Conservation (phyloP, 2,888 invertebrate species). For the Ditula angustiorana region DNA sequence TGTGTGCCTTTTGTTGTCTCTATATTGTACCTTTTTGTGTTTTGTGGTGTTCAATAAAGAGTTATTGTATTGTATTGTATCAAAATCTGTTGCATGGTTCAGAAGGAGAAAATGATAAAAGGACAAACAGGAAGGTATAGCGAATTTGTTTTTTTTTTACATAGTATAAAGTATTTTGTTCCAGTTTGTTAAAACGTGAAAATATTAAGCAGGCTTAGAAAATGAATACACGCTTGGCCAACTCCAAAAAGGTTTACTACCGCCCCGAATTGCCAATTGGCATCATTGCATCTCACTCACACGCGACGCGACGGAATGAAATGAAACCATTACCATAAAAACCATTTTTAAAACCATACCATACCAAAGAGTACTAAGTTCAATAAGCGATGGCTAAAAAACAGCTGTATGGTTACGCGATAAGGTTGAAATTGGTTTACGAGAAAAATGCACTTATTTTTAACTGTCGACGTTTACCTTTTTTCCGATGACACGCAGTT, state of each 20-base stretch:
- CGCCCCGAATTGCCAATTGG: not conserved
- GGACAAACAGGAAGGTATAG: too few relatives aligned
- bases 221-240: conserved; percentile 1
- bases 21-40: too few relatives aligned
- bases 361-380: not conserved
- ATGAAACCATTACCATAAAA: not conserved
- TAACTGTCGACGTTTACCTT: conserved; percentile 7
- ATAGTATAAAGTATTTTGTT: too few relatives aligned
- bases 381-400: not conserved
- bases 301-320: not conserved
- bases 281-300: not conserved
- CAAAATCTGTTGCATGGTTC: too few relatives aligned
- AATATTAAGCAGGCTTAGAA: not conserved
- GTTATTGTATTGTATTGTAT: too few relatives aligned
- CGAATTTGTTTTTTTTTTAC: too few relatives aligned
- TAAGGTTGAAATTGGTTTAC: not conserved
- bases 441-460: not conserved
- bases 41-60: too few relatives aligned
- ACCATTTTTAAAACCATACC: not conserved
- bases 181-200: too few relatives aligned
- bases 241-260: conserved; percentile 3
- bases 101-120: too few relatives aligned
- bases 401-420: not conserved
- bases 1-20: too few relatives aligned
- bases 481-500: conserved; percentile 16